Evolutionary conservation across 2,797 vertebrate species (phyloP).

Genomic region (Acipenser oxyrinchus): DNA sequence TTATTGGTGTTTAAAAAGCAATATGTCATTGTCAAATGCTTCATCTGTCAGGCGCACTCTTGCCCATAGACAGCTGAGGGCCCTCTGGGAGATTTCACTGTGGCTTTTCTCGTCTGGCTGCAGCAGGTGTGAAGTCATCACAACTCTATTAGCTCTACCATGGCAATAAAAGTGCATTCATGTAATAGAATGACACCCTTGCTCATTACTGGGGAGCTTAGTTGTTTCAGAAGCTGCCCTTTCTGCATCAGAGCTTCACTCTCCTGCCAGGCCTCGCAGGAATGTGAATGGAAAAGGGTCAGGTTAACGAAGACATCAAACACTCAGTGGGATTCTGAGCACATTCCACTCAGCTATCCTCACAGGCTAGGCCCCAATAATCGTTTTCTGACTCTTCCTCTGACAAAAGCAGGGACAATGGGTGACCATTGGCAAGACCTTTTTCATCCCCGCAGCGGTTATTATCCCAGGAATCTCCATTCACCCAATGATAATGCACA

Average conservation of each 20-base stretch:
- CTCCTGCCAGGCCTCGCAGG: conserved; percentile 38
- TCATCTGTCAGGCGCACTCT: conserved; percentile 63
- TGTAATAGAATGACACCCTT: conserved; percentile 47
- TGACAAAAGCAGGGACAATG: conserved; percentile 73
- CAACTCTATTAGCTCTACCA: conserved; percentile 65
- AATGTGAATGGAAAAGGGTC: conserved; percentile 36
- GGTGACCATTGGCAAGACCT: conserved; percentile 51
- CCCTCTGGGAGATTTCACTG: conserved; percentile 56
- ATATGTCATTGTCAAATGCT: conserved; percentile 64
- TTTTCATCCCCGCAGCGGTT: conserved; percentile 41
- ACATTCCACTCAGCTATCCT: conserved; percentile 51
- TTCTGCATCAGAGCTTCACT: conserved; percentile 33
- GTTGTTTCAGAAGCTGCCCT: conserved; percentile 37
- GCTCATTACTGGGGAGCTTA: conserved; percentile 51
- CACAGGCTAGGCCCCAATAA: conserved; percentile 42
- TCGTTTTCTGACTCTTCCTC: conserved; percentile 55
- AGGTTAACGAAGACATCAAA: conserved; percentile 68
- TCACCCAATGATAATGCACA: conserved; percentile 62
- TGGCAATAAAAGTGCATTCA: conserved; percentile 64
- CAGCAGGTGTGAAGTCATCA: conserved; percentile 64
- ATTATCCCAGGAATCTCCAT: conserved; percentile 59
- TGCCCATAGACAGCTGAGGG: conserved; percentile 52
- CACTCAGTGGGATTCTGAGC: conserved; percentile 50
- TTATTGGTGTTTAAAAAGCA: conserved; percentile 50
- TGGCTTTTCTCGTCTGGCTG: conserved; percentile 37